A percentile compares a stretch with the other conserved stretches of the same genome.
These are phyloP conservation scores for Cottoperca gobio DNA, from an alignment of 2,797 vertebrate species.

Conservation along the genomic window DNA sequence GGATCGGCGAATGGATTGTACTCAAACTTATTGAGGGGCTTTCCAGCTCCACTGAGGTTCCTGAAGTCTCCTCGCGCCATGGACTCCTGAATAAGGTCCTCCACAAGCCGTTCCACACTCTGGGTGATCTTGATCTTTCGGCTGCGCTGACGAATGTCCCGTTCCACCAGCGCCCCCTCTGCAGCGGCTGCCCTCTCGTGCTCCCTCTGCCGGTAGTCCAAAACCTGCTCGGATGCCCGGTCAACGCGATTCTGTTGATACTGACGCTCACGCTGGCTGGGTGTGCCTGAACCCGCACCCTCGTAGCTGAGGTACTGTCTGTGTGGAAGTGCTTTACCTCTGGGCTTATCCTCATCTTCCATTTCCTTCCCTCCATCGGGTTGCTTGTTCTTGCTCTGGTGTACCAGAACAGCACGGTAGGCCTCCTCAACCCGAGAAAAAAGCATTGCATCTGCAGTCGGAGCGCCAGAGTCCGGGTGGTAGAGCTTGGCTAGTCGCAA, in stretches of 20 bases:
- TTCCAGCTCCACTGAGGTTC: constrained; percentile 93
- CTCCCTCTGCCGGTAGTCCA: constrained; percentile 89
- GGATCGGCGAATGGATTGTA: constrained; percentile 93
- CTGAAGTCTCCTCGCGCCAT: constrained; percentile 96
- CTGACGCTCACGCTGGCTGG: constrained; percentile 92
- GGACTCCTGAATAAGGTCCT: constrained; percentile 97
- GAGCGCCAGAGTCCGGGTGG: constrained; percentile 91
- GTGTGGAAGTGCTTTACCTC: constrained; percentile 86
- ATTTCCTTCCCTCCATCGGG: constrained; percentile 47
- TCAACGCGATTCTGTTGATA: constrained; percentile 92
- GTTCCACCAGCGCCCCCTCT: constrained; percentile 83
- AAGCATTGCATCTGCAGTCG: constrained; percentile 82
- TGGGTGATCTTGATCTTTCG: constrained; percentile 93
- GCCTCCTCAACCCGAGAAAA: constrained; percentile 92
- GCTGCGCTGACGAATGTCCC: constrained; percentile 88
- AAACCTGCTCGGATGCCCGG: constrained; percentile 89
- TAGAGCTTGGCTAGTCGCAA: constrained; percentile 90
- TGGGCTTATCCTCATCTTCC: constrained; percentile 84
- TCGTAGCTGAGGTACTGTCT: constrained; percentile 96
- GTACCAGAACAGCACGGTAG: constrained; percentile 87
- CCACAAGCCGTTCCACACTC: constrained; percentile 94
- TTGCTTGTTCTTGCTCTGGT: constrained; percentile 72
- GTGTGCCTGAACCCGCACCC: constrained; percentile 92
- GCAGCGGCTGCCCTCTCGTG: constrained; percentile 81
- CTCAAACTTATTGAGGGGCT: constrained; percentile 92